Percentiles rank a stretch among this genome's conserved stretches.
These are phyloP conservation scores for Neosilurus mollespiculum DNA, from an alignment of 2,797 vertebrate species.

Conservation along the genomic window DNA sequence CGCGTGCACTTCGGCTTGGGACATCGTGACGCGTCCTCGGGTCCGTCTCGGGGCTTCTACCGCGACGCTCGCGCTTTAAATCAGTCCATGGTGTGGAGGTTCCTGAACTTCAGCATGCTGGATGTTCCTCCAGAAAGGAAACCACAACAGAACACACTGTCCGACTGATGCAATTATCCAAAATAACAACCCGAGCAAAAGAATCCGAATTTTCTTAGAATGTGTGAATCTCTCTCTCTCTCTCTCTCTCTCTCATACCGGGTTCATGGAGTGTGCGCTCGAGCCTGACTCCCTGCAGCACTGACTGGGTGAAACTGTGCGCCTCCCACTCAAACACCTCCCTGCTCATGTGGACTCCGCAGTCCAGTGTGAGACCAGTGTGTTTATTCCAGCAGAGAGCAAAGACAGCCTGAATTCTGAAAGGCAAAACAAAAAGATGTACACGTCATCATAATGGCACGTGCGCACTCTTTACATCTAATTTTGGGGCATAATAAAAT, in stretches of 20 bases:
- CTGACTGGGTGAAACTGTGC: not conserved
- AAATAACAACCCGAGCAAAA: not conserved
- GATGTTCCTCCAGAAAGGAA: not conserved
- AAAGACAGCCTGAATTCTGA: no score
- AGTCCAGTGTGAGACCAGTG: not conserved
- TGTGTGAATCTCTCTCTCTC: not conserved
- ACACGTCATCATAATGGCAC: not conserved
- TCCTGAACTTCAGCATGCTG: slow-evolving; percentile 1
- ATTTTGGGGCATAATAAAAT: not conserved
- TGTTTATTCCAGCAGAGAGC: not conserved
- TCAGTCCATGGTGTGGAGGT: slow-evolving; percentile 2
- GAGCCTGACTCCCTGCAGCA: not conserved
- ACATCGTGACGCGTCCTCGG: slow-evolving; percentile 60
- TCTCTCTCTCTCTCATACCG: slow-evolving; percentile 4
- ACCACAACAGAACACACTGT: not conserved
- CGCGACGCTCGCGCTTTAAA: slow-evolving; percentile 2
- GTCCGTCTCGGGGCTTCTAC: not conserved
- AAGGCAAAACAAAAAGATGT: not conserved
- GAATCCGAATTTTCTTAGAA: not conserved
- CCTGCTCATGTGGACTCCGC: not conserved
- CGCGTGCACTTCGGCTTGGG: slow-evolving; percentile 73
- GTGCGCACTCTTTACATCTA: not conserved
- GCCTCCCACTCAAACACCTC: not conserved
- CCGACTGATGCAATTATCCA: not conserved
- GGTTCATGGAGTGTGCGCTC: not conserved